These are phyloP conservation scores for Dermochelys coriacea DNA, from an alignment of 2,797 vertebrate genomes.

Conservation along the genomic window DNA sequence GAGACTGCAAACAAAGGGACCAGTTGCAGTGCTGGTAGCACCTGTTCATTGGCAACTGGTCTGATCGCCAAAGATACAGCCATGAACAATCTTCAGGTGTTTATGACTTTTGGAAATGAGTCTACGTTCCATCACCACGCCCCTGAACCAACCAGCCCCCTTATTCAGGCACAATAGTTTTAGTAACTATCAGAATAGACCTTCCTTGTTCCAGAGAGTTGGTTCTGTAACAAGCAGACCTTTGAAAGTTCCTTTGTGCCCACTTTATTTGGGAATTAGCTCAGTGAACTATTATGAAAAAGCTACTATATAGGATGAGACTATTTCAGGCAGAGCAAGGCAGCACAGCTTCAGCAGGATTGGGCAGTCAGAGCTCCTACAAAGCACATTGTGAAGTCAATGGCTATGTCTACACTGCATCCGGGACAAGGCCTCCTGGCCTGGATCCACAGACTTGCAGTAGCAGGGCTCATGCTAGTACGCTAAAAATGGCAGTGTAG, in stretches of 20 bases:
- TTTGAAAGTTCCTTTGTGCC: neutral
- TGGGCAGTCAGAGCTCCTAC: neutral
- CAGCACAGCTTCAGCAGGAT: rapidly evolving
- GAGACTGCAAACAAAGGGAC: neutral
- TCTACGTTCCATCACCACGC: neutral
- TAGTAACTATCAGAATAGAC: neutral
- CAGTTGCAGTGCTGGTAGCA: neutral
- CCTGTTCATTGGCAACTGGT: neutral
- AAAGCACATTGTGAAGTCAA: neutral
- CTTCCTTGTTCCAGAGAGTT: neutral
- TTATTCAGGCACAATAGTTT: neutral
- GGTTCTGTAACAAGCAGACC: neutral
- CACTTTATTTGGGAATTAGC: neutral
- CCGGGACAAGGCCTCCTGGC: too few relatives aligned
- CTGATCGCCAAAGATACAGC: neutral
- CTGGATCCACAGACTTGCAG: too few relatives aligned
- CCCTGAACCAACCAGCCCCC: neutral
- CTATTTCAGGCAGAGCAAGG: neutral
- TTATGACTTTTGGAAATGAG: rapidly evolving
- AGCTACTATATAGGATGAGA: neutral
- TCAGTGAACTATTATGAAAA: neutral
- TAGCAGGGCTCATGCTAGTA: too few relatives aligned
- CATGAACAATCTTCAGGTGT: neutral
- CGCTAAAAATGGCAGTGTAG: too few relatives aligned
- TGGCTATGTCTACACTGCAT: too few relatives aligned